Evolutionary conservation across 1,140 invertebrate species (phyloP), one percentile per base, ranked within the genome.

Genomic region (Rhagoletis zephyria): DNA sequence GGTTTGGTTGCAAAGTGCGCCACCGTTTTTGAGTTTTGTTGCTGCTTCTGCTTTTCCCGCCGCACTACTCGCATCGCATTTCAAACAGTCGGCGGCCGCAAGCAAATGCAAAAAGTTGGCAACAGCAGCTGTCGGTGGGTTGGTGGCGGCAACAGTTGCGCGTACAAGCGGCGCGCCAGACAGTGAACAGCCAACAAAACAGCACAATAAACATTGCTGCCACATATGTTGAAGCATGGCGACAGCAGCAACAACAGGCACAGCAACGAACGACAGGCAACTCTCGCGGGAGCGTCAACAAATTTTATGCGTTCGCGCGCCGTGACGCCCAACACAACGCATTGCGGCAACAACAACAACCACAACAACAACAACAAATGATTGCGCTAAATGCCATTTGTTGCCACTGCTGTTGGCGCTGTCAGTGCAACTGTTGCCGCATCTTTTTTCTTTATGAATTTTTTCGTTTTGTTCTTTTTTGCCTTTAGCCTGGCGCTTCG

Each of bases 401-500:
- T 45, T 30, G 4, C 12, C 56, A n/a, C 30, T 81, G 16, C 30
- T 81, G 48, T 10, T 51, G 16, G 19, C 5, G 45, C 48, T 56
- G n/a, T 9, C 74, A 59, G 16, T n/a, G 48, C 48, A 81, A 56
- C 48, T 81, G 74, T 81, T 81, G 74, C 48, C 74, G n/a, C 74
- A 14, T 45, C 12, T 12, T 42, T 74, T 42, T 12, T 19, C 19
- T 19, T 67, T 67, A 9, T n/a, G 61, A 12, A 12, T 16, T 63
- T 63, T 63, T 63, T 1, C 10, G 10, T 63, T 63, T 63, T 12
- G 12, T n/a, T 63, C 59, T 6, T 60, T 60, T 30, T 45, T 48
- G 67, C 67, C 10, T 63, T 63, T 10, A 56, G 51, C 16, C 16
- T 63, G 10, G 0, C 16, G 61, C 61, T 9, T 63, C 4, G 61